Evolutionary conservation across 2,888 invertebrate species (phyloP).

Genomic region (Megalurothrips usitatus): DNA sequence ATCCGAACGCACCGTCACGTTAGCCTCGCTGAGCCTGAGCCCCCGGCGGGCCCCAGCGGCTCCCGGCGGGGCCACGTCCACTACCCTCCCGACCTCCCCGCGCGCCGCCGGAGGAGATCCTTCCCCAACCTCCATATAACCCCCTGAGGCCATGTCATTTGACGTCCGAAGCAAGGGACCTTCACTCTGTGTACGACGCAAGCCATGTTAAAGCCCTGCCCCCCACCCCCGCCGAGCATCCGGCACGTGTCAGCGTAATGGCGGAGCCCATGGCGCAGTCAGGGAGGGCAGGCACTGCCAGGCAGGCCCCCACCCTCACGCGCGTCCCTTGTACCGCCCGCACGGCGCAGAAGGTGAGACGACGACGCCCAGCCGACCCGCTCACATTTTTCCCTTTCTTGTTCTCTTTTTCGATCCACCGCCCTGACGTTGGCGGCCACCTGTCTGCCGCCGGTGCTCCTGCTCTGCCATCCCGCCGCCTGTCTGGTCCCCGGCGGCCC

Average conservation of each 20-base stretch:
- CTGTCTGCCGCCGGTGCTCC: not conserved
- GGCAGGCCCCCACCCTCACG: not conserved
- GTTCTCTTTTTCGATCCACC: not conserved
- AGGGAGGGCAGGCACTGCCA: not conserved
- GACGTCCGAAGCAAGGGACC: not conserved
- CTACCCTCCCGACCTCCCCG: not conserved
- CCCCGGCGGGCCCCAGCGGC: not conserved
- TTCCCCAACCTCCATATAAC: not conserved
- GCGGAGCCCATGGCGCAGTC: not conserved
- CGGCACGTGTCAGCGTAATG: conserved; percentile 25
- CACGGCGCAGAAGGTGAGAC: too few species aligned
- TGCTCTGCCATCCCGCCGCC: too few species aligned
- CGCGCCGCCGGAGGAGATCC: not conserved
- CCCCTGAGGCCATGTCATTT: conserved; percentile 7
- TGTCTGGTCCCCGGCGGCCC: not conserved
- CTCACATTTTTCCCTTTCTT: not conserved
- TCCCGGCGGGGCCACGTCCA: not conserved
- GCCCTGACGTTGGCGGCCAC: not conserved
- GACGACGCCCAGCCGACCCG: not conserved
- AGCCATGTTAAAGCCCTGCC: not conserved
- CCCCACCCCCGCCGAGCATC: not conserved
- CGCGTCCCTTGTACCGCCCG: too few species aligned
- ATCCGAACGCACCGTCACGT: too few species aligned
- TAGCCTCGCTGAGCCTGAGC: too few species aligned
- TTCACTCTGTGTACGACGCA: not conserved